Base-by-base conservation (phyloP, 2,888 invertebrate species). In the Drosophila algonquin region DNA sequence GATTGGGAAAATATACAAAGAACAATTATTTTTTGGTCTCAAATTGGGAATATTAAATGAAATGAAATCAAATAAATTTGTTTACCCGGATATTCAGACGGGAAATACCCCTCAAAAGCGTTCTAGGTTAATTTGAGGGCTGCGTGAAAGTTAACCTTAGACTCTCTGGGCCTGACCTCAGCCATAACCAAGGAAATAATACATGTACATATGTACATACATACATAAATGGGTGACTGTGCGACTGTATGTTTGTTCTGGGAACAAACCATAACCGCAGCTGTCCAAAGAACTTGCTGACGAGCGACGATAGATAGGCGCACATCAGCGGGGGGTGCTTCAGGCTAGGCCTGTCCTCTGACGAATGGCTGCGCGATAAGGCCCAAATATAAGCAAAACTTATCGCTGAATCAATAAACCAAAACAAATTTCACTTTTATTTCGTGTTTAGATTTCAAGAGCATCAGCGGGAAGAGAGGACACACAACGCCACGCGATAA, bases 401-500 rank as follows among this genome's bases (percentile, higher is more conserved):
- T 80, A 87, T 87, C 80, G 58, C 30, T 63, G 60, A 69, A 45
- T 70, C 64, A 78, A 87, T 69, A 75, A 73, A 61, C 64, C 69
- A 72, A 80, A 83, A 71, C 65, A 77, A 82, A 79, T 83, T 82
- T 79, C 61, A 86, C 58, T 86, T 83, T 73, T 60, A 74, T 76
- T 79, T 50, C 72, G 32, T 51, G 67, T 51, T 67, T 65, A 67
- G 67, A 67, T 67, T 67, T 14, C 40, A n/a, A 40, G n/a, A 84
- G 77, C 60, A 54, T 57, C 65, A 73, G 77, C 64, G 70, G 53
- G 54, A 65, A 58, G 55, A 65, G 71, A 62, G 75, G 62, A 64
- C 61, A 65, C 67, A 79, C 57, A 53, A 63, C 57, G 35, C 24
- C 72, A 57, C 12, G 21, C 16, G 56, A 40, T 63, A 45, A 56